Conservation (phyloP, 2,113 vertebrate species). For the Zosterops borbonicus region DNA sequence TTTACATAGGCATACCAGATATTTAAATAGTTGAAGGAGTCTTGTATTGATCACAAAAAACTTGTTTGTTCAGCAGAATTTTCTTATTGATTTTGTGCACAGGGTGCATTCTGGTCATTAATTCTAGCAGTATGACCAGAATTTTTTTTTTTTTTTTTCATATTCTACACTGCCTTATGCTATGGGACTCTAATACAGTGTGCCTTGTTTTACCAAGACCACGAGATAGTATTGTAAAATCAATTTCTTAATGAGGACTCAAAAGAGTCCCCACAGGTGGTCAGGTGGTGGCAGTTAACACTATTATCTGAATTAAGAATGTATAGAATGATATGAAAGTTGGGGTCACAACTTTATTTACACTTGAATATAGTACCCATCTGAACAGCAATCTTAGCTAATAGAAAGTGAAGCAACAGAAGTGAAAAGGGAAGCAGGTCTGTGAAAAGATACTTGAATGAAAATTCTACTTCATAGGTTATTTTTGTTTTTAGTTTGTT, state of each 20-base stretch:
- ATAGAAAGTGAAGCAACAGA: not conserved
- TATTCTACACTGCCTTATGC: not conserved
- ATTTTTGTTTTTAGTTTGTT: not conserved
- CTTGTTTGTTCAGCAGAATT: not conserved
- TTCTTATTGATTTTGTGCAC: not conserved
- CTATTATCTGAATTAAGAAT: not conserved
- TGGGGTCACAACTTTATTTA: not conserved
- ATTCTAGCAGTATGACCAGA: not conserved
- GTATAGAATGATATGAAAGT: not conserved
- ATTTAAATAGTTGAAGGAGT: not conserved
- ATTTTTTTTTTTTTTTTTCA: not conserved
- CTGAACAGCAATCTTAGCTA: not conserved
- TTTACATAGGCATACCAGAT: not conserved
- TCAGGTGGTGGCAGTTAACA: not conserved
- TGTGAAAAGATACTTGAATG: not conserved
- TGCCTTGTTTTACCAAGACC: not conserved
- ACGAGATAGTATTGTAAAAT: not conserved
- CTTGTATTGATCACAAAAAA: not conserved
- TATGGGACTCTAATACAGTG: not conserved
- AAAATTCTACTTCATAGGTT: not conserved
- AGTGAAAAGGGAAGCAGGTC: not conserved
- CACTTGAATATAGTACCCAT: not conserved
- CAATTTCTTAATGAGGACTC: not conserved
- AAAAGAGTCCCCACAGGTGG: not conserved
- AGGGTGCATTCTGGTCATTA: not conserved